Evolutionary conservation across 2,888 invertebrate genomes (phyloP), one percentile per base, ranked within the genome.

Genomic region (Protula sp.): DNA sequence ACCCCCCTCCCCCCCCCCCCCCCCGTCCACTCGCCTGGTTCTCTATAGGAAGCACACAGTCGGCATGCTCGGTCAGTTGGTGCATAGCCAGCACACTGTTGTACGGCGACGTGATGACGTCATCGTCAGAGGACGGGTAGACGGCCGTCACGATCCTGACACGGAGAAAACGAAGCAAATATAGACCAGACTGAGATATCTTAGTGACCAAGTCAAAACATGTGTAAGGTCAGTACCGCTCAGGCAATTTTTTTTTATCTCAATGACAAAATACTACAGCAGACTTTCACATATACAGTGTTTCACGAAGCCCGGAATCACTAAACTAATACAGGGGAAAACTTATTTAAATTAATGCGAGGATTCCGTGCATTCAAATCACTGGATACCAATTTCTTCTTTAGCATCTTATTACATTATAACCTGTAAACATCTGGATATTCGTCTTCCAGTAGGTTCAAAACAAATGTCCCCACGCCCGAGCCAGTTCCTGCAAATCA

Each of bases 81-180:
- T 73, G 70, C 76, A 81, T 79, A 26, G 82, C 82, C 50, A 82
- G 71, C 2, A 82, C 76, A 65, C 78, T 77, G 73, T 82, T 82
- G 66, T 82, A 82, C 30, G 82, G 82, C 52, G 82, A 82, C 54
- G 81, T 82, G 63, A 82, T 73, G 30, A 82, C 82, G 67, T 82
- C 82, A 72, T 82, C 82, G 60, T 82, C 80, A 30, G 70, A 72
- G 5, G 82, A 82, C 1, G 82, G 82, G 62, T 79, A 82, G n/a
- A 82, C 81, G 9, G 82, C 77, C n/a, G 78, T 79, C 22, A 81
- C 81, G 73, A 82, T n/a, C n/a, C n/a, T n/a, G n/a, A n/a, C n/a
- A 81, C 60, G 80, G 79, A 57, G 1, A 61, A 54, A 30, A 26
- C n/a, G 24, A 45, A 30, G 28, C 27, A 60, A 2, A 22, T n/a